Evolutionary conservation across 2,797 vertebrate species (phyloP).

Genomic region (Dermochelys coriacea): DNA sequence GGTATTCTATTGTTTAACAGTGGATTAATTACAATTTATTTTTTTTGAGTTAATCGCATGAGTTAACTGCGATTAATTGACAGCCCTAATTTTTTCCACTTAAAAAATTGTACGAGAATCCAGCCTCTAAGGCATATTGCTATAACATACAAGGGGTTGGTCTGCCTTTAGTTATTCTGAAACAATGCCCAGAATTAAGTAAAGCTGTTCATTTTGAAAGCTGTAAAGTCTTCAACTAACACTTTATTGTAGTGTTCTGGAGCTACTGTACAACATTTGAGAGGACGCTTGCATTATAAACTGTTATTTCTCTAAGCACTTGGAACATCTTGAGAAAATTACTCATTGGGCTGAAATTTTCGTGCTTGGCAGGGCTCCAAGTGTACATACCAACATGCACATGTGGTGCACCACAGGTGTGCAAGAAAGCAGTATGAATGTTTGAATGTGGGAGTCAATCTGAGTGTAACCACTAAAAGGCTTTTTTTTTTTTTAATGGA

Average conservation of each 20-base stretch:
- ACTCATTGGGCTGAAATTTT: background rate
- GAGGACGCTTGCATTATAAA: background rate
- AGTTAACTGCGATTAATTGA: too few species aligned
- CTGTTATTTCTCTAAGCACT: background rate
- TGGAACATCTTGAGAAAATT: background rate
- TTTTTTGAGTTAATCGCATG: too few species aligned
- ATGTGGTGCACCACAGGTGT: background rate
- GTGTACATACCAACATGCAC: background rate
- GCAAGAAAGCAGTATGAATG: background rate
- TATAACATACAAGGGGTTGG: background rate
- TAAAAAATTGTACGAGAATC: background rate
- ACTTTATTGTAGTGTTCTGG: background rate
- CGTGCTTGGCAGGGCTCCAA: background rate
- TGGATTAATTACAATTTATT: too few species aligned
- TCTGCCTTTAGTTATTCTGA: background rate
- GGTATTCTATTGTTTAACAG: too few species aligned
- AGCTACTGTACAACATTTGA: background rate
- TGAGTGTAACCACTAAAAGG: background rate
- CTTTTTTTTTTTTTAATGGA: background rate
- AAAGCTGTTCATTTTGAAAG: background rate
- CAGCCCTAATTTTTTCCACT: background rate
- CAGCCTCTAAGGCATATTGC: background rate
- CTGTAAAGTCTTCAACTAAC: background rate
- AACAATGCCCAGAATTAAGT: background rate
- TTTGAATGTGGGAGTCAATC: background rate